phyloP scores from a whole-genome alignment of 1,140 invertebrate genomes.

The Camponotus vicinus region DNA sequence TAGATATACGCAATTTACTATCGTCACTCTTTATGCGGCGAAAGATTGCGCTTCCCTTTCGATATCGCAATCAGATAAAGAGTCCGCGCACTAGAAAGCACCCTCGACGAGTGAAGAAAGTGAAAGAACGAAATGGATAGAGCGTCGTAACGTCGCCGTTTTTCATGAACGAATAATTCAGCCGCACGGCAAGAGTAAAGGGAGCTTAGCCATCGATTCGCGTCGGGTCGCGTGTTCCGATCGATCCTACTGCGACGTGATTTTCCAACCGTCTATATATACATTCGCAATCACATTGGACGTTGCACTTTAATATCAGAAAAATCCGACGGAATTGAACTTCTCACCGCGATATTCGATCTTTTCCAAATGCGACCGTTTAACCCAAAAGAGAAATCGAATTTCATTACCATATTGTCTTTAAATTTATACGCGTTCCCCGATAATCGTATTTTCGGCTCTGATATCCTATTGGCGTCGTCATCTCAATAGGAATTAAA shows the following conservation, averaged over 20 bases:
- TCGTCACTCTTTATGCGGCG: conserved; percentile 18
- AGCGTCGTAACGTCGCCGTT: conserved; percentile 53
- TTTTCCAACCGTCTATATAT: conserved; percentile 28
- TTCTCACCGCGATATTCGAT: conserved; percentile 14
- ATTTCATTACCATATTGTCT: conserved; percentile 33
- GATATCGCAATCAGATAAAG: conserved; percentile 56
- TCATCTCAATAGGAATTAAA: not conserved
- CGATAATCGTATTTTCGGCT: not conserved
- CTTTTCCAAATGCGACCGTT: not conserved
- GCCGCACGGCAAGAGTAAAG: not conserved
- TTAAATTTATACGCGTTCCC: conserved; percentile 27
- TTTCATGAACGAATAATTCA: conserved; percentile 47
- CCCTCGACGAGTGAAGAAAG: conserved; percentile 47
- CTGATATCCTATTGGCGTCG: not conserved
- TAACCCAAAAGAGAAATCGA: conserved; percentile 6
- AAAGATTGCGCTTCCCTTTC: conserved; percentile 27
- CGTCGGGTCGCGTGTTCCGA: conserved; percentile 14
- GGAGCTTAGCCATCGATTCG: conserved; percentile 41
- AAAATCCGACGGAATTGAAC: conserved; percentile 32
- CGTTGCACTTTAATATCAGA: conserved; percentile 38
- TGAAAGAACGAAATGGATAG: conserved; percentile 57
- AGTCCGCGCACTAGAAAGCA: conserved; percentile 11
- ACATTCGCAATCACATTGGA: conserved; percentile 4
- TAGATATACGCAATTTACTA: conserved; percentile 25
- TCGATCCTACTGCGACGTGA: conserved; percentile 45